Conservation (phyloP, 2,888 invertebrate genomes). For the Drosophila siamana region DNA sequence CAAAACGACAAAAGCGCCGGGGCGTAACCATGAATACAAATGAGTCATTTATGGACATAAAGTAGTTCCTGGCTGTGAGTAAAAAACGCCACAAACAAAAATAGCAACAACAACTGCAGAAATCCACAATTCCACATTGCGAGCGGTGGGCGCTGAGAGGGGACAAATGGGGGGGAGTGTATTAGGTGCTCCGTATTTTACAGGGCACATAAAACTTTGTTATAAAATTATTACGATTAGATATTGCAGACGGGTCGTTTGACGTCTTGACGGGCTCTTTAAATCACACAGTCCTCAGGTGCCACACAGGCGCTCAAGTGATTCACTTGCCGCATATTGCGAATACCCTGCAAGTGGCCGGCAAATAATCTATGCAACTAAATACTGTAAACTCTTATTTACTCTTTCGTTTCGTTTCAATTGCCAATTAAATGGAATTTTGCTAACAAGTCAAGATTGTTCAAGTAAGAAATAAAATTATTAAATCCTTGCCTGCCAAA, state of each 20-base stretch:
- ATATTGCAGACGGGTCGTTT: neutral
- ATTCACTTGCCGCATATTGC: no score
- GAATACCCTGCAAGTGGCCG: neutral
- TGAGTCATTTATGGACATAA: conserved; percentile 71
- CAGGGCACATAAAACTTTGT: conserved; percentile 13
- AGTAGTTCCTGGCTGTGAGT: conserved; percentile 29
- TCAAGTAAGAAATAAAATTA: no score
- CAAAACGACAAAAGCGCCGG: conserved; percentile 52
- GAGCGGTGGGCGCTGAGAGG: conserved; percentile 1
- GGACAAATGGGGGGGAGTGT: conserved; percentile 41
- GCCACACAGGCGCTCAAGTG: neutral
- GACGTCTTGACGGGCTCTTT: neutral
- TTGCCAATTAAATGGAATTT: no score
- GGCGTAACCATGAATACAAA: conserved; percentile 73
- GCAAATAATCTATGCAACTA: no score
- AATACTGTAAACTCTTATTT: no score
- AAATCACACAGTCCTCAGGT: conserved; percentile 1
- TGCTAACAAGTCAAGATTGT: no score
- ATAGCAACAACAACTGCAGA: conserved; percentile 16
- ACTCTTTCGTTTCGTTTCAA: no score
- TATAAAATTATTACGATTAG: conserved; percentile 11
- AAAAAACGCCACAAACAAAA: conserved; percentile 10
- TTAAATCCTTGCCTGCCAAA: no score
- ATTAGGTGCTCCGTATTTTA: neutral
- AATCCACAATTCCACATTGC: conserved; percentile 10